phyloP scores from a whole-genome alignment of 64 coral and sea anemone genomes.

The Catalaphyllia jardinei region DNA sequence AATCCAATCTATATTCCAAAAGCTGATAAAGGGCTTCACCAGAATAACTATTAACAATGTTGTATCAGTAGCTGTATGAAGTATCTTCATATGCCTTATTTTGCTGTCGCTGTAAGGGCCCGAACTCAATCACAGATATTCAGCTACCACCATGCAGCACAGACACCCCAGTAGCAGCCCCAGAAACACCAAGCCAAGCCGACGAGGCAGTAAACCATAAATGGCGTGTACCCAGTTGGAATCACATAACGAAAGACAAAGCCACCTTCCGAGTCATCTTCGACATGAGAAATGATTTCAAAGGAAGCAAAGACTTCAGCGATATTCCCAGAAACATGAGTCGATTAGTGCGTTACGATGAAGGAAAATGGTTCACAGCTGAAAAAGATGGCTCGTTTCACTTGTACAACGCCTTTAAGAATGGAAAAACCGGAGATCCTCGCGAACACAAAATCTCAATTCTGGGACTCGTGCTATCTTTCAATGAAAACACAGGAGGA shows the following conservation, averaged over 20 bases:
- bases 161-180: not conserved
- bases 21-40: too few relatives aligned
- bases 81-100: not conserved
- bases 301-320: not conserved
- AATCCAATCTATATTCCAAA: too few relatives aligned
- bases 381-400: slow-evolving; percentile 48
- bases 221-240: not conserved
- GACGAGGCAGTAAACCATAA: not conserved
- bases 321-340: slow-evolving; percentile 6
- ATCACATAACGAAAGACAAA: not conserved
- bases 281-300: slow-evolving; percentile 30
- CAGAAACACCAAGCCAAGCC: not conserved
- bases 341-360: not conserved
- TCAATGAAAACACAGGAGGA: not conserved
- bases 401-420: slow-evolving; percentile 41
- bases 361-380: slow-evolving; percentile 14
- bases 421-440: not conserved
- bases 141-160: not conserved
- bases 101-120: not conserved
- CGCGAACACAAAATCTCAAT: slow-evolving; percentile 15
- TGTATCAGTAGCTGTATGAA: not conserved
- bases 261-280: not conserved
- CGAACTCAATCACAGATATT: slow-evolving; percentile 4
- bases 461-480: slow-evolving; percentile 33
- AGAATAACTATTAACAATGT: too few relatives aligned